These are phyloP conservation scores for Pteropus rufus DNA, from an alignment of 2,797 vertebrate species.

Conservation along the genomic window DNA sequence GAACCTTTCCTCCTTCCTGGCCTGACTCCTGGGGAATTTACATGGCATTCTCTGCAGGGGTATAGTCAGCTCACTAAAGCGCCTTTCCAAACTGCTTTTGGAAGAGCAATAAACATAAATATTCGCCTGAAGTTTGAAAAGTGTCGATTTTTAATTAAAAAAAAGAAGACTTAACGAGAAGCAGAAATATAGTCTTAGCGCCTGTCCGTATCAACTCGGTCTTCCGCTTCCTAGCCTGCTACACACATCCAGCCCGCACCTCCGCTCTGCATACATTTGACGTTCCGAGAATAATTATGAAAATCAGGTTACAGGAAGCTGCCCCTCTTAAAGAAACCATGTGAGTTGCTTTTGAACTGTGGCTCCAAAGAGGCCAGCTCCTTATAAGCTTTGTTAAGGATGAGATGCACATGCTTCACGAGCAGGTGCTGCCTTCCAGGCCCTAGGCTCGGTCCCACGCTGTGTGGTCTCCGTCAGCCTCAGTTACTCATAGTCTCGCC, in stretches of 20 bases:
- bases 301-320: not conserved
- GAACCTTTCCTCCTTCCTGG: not conserved
- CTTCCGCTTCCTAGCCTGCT: not conserved
- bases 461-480: fast-evolving
- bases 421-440: fast-evolving
- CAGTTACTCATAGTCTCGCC: fast-evolving
- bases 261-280: too few relatives aligned
- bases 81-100: not conserved
- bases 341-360: not conserved
- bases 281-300: not conserved
- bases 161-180: not conserved
- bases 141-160: not conserved
- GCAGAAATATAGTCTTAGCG: not conserved
- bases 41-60: fast-evolving
- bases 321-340: not conserved
- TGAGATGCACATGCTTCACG: fast-evolving
- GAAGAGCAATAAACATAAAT: not conserved
- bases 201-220: fast-evolving
- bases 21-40: not conserved
- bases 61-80: not conserved
- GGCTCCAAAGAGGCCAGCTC: not conserved
- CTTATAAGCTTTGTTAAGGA: not conserved
- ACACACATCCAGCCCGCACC: fast-evolving
- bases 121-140: not conserved
- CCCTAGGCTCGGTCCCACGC: fast-evolving